A percentile compares a stretch with the other conserved stretches of the same genome.
Evolutionary conservation across 2,888 invertebrate genomes (phyloP).

Genomic region (Brachynemurus nebulosus): DNA sequence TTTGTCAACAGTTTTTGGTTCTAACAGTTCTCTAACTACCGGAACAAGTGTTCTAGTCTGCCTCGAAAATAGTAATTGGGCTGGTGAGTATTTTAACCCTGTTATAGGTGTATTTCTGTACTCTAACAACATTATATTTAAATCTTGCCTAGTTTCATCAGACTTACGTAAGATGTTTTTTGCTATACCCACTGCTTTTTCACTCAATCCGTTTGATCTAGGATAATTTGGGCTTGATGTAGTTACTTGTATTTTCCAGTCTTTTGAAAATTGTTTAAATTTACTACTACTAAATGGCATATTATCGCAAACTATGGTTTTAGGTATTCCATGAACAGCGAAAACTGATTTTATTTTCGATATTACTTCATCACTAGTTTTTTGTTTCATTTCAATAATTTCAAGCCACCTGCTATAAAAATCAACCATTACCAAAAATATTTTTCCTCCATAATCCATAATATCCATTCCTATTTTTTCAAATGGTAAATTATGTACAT

Average conservation of each 20-base stretch:
- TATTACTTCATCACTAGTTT: slow-evolving; percentile 11
- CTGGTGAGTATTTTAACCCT: neutral
- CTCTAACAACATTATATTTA: neutral
- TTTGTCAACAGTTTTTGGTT: neutral
- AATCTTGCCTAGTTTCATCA: neutral
- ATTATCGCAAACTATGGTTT: slow-evolving; percentile 13
- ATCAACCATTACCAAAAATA: slow-evolving; percentile 15
- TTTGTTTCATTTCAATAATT: slow-evolving; percentile 12
- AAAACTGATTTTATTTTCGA: slow-evolving; percentile 13
- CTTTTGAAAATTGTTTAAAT: neutral
- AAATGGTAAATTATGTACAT: slow-evolving; percentile 13
- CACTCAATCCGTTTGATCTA: neutral
- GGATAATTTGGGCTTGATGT: neutral
- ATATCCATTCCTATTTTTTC: slow-evolving; percentile 16
- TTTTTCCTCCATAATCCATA: slow-evolving; percentile 9
- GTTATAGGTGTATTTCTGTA: slow-evolving; percentile 1
- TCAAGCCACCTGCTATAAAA: slow-evolving; percentile 18
- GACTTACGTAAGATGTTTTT: neutral
- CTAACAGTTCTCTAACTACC: neutral
- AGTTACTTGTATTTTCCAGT: neutral
- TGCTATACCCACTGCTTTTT: slow-evolving; percentile 4
- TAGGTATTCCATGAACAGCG: slow-evolving; percentile 15
- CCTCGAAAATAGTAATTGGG: neutral
- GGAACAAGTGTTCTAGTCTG: neutral
- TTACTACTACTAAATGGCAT: neutral